A percentile compares a stretch with the other conserved stretches of the same genome.
Conservation (phyloP, 2,113 vertebrate species). For the Psittacula cyanocephala region DNA sequence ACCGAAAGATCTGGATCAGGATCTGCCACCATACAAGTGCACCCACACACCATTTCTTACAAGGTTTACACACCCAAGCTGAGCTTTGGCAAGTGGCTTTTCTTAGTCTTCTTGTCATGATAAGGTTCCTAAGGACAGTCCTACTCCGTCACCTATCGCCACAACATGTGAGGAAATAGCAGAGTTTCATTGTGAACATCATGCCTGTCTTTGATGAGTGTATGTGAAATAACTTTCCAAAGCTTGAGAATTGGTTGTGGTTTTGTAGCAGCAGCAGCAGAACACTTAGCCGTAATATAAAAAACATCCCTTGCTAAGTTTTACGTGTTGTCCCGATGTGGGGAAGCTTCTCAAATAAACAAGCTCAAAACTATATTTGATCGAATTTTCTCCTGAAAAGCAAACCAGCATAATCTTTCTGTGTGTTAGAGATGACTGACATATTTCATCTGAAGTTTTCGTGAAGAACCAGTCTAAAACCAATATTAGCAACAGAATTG, state of each 20-base stretch:
- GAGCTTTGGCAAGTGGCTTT: rapidly evolving
- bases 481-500: neutral
- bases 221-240: neutral
- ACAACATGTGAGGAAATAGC: neutral
- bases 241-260: neutral
- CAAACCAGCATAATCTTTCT: neutral
- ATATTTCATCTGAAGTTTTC: neutral
- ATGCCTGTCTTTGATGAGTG: neutral
- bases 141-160: neutral
- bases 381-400: neutral
- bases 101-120: neutral
- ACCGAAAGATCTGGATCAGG: neutral
- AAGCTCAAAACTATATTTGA: neutral
- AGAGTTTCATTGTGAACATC: neutral
- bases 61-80: neutral
- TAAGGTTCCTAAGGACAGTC: neutral
- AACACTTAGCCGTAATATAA: neutral
- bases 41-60: neutral
- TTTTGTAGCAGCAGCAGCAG: neutral
- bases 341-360: neutral
- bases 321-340: neutral
- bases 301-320: neutral
- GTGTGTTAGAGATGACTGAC: neutral
- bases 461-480: neutral
- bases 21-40: neutral